phyloP scores from a whole-genome alignment of 1,140 invertebrate genomes.

The Drosophila repletoides region DNA sequence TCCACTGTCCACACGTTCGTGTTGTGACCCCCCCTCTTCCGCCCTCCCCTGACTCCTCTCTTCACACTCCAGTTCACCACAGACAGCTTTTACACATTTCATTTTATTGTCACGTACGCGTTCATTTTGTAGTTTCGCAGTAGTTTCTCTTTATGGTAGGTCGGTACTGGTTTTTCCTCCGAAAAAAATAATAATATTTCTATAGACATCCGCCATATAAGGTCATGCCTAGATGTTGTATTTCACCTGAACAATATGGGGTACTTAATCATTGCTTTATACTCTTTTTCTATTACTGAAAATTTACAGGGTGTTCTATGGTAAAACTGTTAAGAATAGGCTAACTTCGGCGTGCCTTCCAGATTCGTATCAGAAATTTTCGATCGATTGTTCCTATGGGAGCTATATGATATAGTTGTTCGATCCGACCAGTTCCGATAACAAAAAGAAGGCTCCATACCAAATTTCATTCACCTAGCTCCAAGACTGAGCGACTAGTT shows the following conservation, averaged over 20 bases:
- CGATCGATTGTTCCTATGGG: no score
- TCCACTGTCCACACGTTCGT: conserved; percentile 3
- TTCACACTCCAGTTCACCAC: conserved; percentile 23
- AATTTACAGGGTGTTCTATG: no score
- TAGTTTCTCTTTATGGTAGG: conserved; percentile 67
- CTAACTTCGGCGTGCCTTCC: no score
- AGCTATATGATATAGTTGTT: no score
- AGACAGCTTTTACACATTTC: conserved; percentile 73
- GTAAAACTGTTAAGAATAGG: no score
- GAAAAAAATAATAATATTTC: conserved; percentile 55
- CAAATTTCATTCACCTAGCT: no score
- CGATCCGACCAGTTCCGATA: no score
- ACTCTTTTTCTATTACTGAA: no score
- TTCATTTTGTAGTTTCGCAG: conserved; percentile 41
- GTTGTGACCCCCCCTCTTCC: background rate
- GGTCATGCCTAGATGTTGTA: conserved; percentile 20
- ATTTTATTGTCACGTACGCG: conserved; percentile 77
- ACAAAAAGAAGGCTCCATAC: no score
- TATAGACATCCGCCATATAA: conserved; percentile 58
- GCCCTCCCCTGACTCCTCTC: background rate
- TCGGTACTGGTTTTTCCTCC: conserved; percentile 37
- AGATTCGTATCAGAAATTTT: no score
- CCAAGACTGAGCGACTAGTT: no score
- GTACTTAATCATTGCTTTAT: conserved; percentile 10
- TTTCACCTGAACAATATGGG: conserved; percentile 1